Base-by-base conservation (phyloP, 2,113 vertebrate genomes). In the Zapus hudsonius region DNA sequence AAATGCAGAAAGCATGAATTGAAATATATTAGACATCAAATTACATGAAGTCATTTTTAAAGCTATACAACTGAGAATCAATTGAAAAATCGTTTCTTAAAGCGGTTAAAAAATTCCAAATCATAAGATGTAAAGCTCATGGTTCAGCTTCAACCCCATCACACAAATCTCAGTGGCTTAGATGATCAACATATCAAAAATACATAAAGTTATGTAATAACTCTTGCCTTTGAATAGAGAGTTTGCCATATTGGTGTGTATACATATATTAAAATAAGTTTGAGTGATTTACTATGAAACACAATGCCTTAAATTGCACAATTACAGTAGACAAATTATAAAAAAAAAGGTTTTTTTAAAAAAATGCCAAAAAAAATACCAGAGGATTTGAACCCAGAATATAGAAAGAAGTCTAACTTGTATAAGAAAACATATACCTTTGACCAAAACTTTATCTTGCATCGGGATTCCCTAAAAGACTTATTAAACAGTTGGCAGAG, bases 11-110 rank as follows among this genome's bases (percentile, higher is more conserved):
- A 75, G 59, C 83, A 1, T 80, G 75, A 90, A 61, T 1, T 40
- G 25, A 75, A 59, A 70, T 63, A 40, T 69, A 13, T 44, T 73
- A 4, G 90, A 67, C 6, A 42, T 73, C 19, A 89, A 81, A 66
- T 33, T 79, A 83, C 31, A 19, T 64, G 1, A 81, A 89, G 57
- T 72, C 8, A 90, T 40, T 87, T 27, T 63, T 52, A 94, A 44
- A 59, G 40, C 82, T 69, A 66, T 73, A 73, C 63, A 93, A 59
- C 29, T 42, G 42, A 78, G 33, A 29, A 0, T 47, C 31, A 79
- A 70, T 85, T 64, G n/a, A 76, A 88, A 92, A 83, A 19, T 12
- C 31, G 84, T 64, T 47, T 74, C 31, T 64, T 88, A 29, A 82
- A 69, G 15, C 69, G 5, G n/a, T 38, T 52, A 67, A 64, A 87